phyloP scores from a whole-genome alignment of 2,888 invertebrate genomes.

The Plebejus argus region DNA sequence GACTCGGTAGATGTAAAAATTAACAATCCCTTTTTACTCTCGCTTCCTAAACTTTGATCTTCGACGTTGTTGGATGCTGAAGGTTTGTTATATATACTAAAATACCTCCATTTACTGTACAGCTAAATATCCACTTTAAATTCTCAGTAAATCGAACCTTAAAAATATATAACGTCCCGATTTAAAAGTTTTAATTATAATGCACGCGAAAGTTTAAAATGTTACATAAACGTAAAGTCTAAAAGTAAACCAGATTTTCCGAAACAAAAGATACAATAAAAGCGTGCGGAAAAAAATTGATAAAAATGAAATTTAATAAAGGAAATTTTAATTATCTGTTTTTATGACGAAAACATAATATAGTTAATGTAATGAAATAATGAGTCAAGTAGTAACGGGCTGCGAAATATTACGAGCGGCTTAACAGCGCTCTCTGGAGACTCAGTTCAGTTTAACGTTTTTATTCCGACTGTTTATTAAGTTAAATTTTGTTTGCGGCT shows the following conservation, averaged over 20 bases:
- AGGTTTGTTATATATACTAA: too few species aligned
- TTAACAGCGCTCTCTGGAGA: constrained; percentile 70
- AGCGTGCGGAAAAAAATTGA: not conserved
- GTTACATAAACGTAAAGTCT: not conserved
- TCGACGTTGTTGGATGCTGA: not conserved
- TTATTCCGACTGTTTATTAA: constrained; percentile 43
- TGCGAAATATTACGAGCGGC: constrained; percentile 75
- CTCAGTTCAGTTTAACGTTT: constrained; percentile 70
- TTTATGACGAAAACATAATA: constrained; percentile 55
- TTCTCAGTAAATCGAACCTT: not conserved
- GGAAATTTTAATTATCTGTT: constrained; percentile 24
- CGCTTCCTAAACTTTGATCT: not conserved
- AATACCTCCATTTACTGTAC: too few species aligned
- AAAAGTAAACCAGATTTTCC: not conserved
- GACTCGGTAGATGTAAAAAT: constrained; percentile 8
- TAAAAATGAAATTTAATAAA: not conserved
- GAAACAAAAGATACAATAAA: not conserved
- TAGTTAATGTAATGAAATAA: constrained; percentile 67
- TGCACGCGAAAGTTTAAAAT: too few species aligned
- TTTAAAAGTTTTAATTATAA: too few species aligned
- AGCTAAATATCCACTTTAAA: not conserved
- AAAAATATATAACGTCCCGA: too few species aligned
- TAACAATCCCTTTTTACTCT: not conserved
- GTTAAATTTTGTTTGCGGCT: constrained; percentile 28
- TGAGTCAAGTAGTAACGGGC: constrained; percentile 76